Evolutionary conservation across 2,888 invertebrate genomes (phyloP).

Genomic region (Cephus spinipes): DNA sequence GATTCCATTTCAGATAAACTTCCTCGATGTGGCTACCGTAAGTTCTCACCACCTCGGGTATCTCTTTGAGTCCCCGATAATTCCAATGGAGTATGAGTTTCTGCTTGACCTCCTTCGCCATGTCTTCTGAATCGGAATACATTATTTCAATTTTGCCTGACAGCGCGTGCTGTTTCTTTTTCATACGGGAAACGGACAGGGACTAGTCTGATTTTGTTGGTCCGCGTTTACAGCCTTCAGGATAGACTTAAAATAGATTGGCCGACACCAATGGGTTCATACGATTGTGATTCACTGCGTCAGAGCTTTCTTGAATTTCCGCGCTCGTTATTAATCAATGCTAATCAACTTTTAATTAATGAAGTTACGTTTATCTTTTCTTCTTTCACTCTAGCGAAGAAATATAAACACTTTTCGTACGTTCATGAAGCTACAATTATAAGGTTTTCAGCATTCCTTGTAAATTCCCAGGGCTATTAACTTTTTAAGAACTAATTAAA

Average conservation of each 20-base stretch:
- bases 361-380: background rate
- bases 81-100: slow-evolving; percentile 66
- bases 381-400: background rate
- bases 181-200: background rate
- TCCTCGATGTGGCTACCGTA: slow-evolving; percentile 58
- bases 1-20: slow-evolving; percentile 64
- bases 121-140: slow-evolving; percentile 48
- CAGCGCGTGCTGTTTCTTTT: background rate
- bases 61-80: slow-evolving; percentile 56
- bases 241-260: slow-evolving; percentile 40
- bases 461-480: background rate
- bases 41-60: slow-evolving; percentile 56
- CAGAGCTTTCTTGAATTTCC: background rate
- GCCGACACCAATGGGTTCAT: slow-evolving; percentile 7
- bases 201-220: slow-evolving; percentile 3
- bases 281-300: background rate
- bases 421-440: too few relatives aligned
- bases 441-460: background rate
- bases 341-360: background rate
- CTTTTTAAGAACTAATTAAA: background rate
- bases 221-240: slow-evolving; percentile 22
- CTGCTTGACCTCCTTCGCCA: slow-evolving; percentile 57
- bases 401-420: too few relatives aligned
- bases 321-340: background rate
- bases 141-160: slow-evolving; percentile 27